Conservation (phyloP, 1,140 invertebrate genomes). For the Lepidostoma basale region DNA sequence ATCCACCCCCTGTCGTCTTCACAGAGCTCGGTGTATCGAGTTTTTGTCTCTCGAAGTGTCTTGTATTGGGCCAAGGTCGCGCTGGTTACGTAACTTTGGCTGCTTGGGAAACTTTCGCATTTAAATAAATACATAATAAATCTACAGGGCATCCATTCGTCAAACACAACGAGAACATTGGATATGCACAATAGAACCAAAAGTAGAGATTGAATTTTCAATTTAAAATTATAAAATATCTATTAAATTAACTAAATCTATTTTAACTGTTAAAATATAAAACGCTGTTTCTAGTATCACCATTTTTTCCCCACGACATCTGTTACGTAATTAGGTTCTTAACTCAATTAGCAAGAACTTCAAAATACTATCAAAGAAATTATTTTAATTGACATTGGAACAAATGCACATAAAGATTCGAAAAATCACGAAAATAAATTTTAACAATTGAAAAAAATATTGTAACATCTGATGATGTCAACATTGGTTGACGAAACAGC, state of each 20-base stretch:
- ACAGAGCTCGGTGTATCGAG: background rate
- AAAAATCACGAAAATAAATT: too few relatives aligned
- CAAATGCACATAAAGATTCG: too few relatives aligned
- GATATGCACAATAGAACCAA: background rate
- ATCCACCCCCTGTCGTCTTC: background rate
- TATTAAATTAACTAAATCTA: too few relatives aligned
- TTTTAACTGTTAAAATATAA: too few relatives aligned
- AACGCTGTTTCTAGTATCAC: too few relatives aligned
- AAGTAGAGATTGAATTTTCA: background rate
- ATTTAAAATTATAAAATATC: background rate
- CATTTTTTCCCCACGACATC: too few relatives aligned
- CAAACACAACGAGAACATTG: background rate
- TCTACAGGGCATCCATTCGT: conserved; percentile 3
- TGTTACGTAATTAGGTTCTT: background rate
- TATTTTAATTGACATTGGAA: too few relatives aligned
- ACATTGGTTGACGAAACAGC: too few relatives aligned
- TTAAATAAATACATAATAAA: conserved; percentile 20
- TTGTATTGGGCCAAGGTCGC: conserved; percentile 28
- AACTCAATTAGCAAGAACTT: background rate
- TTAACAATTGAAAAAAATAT: too few relatives aligned
- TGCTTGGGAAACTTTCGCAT: conserved; percentile 20
- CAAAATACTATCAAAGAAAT: background rate
- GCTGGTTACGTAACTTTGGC: conserved; percentile 11
- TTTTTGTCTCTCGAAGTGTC: conserved; percentile 3
- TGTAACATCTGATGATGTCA: too few relatives aligned